These are phyloP conservation scores for Poeciliopsis presidionis DNA, from an alignment of 2,797 vertebrate species.

Conservation along the genomic window DNA sequence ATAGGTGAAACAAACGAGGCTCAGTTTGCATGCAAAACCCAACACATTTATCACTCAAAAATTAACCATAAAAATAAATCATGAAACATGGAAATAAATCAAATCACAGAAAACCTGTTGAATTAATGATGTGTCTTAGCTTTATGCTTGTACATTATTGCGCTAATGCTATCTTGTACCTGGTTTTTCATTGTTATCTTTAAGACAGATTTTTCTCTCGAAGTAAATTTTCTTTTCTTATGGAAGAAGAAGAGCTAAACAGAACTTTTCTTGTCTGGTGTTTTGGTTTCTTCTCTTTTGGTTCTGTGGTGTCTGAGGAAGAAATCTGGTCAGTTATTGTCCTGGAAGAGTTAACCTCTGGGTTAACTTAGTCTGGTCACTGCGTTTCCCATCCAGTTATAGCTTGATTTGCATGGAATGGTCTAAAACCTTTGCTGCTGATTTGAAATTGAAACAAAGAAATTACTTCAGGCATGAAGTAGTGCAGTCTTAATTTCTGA, in stretches of 20 bases:
- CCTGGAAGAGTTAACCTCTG: not conserved
- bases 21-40: not conserved
- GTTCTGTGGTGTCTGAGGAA: not conserved
- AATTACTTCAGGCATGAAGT: not conserved
- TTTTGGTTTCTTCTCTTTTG: not conserved
- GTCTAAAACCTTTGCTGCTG: not conserved
- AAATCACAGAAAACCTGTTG: not conserved
- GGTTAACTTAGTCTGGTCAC: not conserved
- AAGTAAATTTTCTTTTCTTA: not conserved
- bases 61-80: not conserved
- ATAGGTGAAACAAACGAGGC: not conserved
- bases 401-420: not conserved
- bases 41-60: not conserved
- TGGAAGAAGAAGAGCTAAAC: not conserved
- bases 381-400: not conserved
- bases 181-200: not conserved
- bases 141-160: no score
- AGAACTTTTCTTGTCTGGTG: not conserved
- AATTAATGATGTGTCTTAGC: no score
- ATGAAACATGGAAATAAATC: not conserved
- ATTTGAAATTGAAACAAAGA: not conserved
- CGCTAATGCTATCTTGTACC: no score
- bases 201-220: not conserved
- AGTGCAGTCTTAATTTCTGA: not conserved
- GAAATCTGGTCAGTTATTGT: not conserved